Conservation (phyloP, 2,797 vertebrate genomes). For the Synanceia verrucosa region DNA sequence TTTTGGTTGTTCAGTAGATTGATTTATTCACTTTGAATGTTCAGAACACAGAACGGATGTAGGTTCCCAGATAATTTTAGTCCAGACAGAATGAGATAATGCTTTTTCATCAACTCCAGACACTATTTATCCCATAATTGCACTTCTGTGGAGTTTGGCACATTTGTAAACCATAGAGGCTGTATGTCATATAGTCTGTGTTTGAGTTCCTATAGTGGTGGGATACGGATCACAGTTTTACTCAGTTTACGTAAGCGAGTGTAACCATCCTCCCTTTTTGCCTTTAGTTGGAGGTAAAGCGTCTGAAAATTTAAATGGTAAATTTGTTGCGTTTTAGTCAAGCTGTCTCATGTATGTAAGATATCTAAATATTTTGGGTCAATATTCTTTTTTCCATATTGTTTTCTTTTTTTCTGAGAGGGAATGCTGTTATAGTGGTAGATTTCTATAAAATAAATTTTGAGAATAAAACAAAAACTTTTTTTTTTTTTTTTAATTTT, state of each 20-base stretch:
- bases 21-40: slow-evolving; percentile 20
- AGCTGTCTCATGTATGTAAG: slow-evolving; percentile 87
- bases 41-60: slow-evolving; percentile 7
- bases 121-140: slow-evolving; percentile 23
- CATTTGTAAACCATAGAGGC: slow-evolving; percentile 73
- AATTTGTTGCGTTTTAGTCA: slow-evolving; percentile 91
- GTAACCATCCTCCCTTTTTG: slow-evolving; percentile 61
- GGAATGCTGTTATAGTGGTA: slow-evolving; percentile 91
- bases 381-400: slow-evolving; percentile 60
- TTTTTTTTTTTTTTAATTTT: slow-evolving; percentile 87
- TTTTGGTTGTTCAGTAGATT: slow-evolving; percentile 4
- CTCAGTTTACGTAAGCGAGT: slow-evolving; percentile 51
- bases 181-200: slow-evolving; percentile 64
- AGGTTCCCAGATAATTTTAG: slow-evolving; percentile 9
- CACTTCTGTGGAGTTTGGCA: slow-evolving; percentile 70
- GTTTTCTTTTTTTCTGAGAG: slow-evolving; percentile 78
- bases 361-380: slow-evolving; percentile 79
- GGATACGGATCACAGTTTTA: slow-evolving; percentile 52
- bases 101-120: slow-evolving; percentile 2
- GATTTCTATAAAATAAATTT: slow-evolving; percentile 90
- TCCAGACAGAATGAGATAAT: slow-evolving; percentile 1
- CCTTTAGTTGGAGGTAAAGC: slow-evolving; percentile 72
- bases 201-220: slow-evolving; percentile 65
- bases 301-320: slow-evolving; percentile 88
- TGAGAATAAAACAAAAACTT: slow-evolving; percentile 81